A percentile compares a stretch with the other conserved stretches of the same genome.
Evolutionary conservation across 2,888 invertebrate species (phyloP).

Genomic region (Tenthredo amoena): DNA sequence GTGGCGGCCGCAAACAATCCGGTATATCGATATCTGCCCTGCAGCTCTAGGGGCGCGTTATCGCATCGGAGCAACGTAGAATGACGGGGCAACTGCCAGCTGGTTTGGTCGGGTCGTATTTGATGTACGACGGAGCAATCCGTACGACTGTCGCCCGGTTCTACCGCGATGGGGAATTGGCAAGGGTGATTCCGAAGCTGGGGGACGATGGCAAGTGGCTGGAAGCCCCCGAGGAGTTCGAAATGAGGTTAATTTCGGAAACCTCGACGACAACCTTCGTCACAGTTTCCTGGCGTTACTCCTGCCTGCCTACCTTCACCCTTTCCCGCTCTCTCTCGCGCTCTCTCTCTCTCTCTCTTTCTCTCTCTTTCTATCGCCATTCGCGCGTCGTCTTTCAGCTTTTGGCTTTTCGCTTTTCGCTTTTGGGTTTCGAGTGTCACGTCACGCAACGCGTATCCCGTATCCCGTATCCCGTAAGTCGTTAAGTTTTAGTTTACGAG

Average conservation of each 20-base stretch:
- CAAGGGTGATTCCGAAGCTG: conserved; percentile 31
- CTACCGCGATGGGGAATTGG: conserved; percentile 39
- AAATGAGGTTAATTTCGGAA: conserved; percentile 48
- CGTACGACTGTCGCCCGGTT: conserved; percentile 26
- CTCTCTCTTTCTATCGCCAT: neutral
- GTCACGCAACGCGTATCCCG: conserved; percentile 31
- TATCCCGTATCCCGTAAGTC: conserved; percentile 8
- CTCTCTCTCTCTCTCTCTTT: neutral
- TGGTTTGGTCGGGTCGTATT: conserved; percentile 34
- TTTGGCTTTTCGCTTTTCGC: neutral
- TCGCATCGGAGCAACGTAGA: conserved; percentile 16
- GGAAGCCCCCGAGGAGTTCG: conserved; percentile 35
- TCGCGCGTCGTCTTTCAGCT: neutral
- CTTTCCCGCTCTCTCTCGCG: neutral
- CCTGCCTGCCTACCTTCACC: neutral
- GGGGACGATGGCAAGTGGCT: conserved; percentile 35
- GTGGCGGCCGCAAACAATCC: conserved; percentile 28
- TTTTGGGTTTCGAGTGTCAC: conserved; percentile 6
- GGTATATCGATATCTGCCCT: conserved; percentile 37
- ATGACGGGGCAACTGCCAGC: conserved; percentile 36
- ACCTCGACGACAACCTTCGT: conserved; percentile 49
- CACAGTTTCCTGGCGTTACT: conserved; percentile 35
- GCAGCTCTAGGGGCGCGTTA: conserved; percentile 29
- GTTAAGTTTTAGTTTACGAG: conserved; percentile 44
- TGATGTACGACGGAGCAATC: conserved; percentile 44